phyloP scores from a whole-genome alignment of 2,888 invertebrate genomes.

The Eupithecia insigniata region DNA sequence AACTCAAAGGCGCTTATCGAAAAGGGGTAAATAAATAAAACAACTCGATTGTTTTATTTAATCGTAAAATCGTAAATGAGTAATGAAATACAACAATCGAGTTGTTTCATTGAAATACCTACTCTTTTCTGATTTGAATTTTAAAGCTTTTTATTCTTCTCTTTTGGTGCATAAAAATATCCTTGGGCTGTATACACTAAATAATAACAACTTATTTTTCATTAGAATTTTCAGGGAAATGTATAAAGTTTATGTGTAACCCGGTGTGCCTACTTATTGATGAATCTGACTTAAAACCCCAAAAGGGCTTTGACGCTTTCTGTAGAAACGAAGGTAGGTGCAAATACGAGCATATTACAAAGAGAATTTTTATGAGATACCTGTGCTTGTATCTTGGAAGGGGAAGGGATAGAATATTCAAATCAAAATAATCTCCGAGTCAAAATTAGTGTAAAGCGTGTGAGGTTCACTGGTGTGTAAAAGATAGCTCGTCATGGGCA shows the following conservation, averaged over 20 bases:
- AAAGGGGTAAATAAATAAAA: too few relatives aligned
- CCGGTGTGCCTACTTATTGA: background rate
- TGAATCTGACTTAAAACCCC: background rate
- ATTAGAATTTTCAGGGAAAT: background rate
- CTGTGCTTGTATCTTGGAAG: constrained; percentile 14
- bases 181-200: background rate
- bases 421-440: constrained; percentile 30
- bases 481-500: constrained; percentile 38
- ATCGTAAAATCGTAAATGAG: too few relatives aligned
- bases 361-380: constrained; percentile 35
- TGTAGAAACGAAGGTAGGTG: background rate
- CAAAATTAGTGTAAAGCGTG: constrained; percentile 37
- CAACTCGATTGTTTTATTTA: too few relatives aligned
- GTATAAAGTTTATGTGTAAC: background rate
- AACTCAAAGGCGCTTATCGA: constrained; percentile 65
- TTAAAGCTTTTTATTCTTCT: background rate
- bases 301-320: background rate
- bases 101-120: too few relatives aligned
- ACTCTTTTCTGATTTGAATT: too few relatives aligned
- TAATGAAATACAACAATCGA: too few relatives aligned
- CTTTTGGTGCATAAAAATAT: background rate
- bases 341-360: constrained; percentile 19
- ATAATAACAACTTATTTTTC: background rate
- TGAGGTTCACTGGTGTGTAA: constrained; percentile 42
- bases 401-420: constrained; percentile 34